Evolutionary conservation across 1,140 invertebrate species (phyloP).

Genomic region (Bombus affinis): DNA sequence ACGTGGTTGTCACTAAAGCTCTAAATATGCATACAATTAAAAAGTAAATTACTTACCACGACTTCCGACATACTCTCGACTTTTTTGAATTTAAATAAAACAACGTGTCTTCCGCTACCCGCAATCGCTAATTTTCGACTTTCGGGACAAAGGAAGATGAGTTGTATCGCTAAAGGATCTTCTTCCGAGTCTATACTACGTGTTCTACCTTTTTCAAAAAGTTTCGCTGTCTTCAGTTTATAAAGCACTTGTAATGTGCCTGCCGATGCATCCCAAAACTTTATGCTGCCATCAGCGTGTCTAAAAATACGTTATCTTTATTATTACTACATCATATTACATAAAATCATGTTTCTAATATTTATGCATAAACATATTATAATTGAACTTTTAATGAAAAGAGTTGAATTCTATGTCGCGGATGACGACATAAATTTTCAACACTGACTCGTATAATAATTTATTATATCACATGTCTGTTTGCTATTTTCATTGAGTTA

Average conservation of each 20-base stretch:
- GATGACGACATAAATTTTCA: too few species aligned
- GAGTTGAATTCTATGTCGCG: too few species aligned
- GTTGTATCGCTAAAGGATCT: slow-evolving; percentile 96
- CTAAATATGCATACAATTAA: slow-evolving; percentile 6
- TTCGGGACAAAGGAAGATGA: slow-evolving; percentile 96
- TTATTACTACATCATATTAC: too few species aligned
- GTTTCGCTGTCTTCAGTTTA: slow-evolving; percentile 98
- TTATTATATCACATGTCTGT: too few species aligned
- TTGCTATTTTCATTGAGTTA: too few species aligned
- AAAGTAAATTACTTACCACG: slow-evolving; percentile 84
- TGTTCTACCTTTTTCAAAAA: slow-evolving; percentile 90
- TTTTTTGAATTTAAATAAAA: slow-evolving; percentile 97
- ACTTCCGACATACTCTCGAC: slow-evolving; percentile 93
- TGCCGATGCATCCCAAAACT: slow-evolving; percentile 98
- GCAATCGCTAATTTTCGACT: slow-evolving; percentile 94
- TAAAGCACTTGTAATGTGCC: slow-evolving; percentile 97
- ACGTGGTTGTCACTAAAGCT: neutral
- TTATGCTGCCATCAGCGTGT: slow-evolving; percentile 97
- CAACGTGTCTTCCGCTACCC: slow-evolving; percentile 94
- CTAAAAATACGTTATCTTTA: slow-evolving; percentile 82
- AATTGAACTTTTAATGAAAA: too few species aligned
- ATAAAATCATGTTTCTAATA: too few species aligned
- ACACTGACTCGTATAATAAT: too few species aligned
- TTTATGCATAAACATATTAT: too few species aligned
- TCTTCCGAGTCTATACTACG: slow-evolving; percentile 87